These are phyloP conservation scores for Amblyopsis rosae DNA, from an alignment of 2,113 vertebrate genomes.

Conservation along the genomic window DNA sequence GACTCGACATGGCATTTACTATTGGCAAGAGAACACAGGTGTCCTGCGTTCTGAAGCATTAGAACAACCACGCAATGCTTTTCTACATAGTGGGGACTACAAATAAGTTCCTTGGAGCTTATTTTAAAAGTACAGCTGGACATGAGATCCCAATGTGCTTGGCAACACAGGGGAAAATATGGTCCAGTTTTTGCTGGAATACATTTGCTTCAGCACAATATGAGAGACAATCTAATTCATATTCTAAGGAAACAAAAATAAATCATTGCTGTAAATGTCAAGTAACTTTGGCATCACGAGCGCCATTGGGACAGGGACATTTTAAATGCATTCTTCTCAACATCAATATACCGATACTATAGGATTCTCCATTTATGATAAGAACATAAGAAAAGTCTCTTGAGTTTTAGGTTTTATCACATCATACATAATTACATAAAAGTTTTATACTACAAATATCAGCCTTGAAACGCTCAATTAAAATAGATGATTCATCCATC, in stretches of 20 bases:
- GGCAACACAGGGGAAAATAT: neutral
- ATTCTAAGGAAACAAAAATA: too few species aligned
- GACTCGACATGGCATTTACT: constrained; percentile 54
- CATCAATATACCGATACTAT: neutral
- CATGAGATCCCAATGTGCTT: neutral
- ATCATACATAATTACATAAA: too few species aligned
- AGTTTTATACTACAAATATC: too few species aligned
- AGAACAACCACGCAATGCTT: constrained; percentile 3
- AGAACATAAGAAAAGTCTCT: too few species aligned
- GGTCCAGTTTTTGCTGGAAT: neutral
- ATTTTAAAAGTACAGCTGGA: neutral
- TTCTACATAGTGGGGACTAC: constrained; percentile 6
- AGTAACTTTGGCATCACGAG: too few species aligned
- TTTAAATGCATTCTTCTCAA: constrained; percentile 14
- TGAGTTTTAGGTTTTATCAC: too few species aligned
- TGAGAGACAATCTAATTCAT: neutral
- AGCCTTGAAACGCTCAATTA: too few species aligned
- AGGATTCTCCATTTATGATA: too few species aligned
- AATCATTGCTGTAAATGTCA: too few species aligned
- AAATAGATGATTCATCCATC: too few species aligned
- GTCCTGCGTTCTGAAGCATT: constrained; percentile 28
- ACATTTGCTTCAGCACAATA: neutral
- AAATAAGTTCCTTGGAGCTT: constrained; percentile 1
- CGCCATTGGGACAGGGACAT: constrained; percentile 7
- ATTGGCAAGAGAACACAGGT: constrained; percentile 32